Base-by-base conservation (phyloP, 2,888 invertebrate species). In the Tanytarsus gracilentus region DNA sequence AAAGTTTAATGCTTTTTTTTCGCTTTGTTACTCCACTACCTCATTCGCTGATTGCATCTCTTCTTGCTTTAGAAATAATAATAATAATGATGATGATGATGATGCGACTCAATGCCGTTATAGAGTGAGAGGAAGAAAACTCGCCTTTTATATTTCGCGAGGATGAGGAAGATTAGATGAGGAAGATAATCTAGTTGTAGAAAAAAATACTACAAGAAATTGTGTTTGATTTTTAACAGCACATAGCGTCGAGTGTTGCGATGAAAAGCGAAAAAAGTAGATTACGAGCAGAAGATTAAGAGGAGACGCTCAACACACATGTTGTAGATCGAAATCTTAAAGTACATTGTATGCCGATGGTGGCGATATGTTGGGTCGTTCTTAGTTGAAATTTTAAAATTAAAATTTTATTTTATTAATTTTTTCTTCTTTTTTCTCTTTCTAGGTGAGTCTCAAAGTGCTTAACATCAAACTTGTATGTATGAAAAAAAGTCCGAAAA, bases 271-370 rank as follows among this genome's bases (percentile, higher is more conserved):
- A 44, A 40, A 16, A 21, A 44, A 18, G 8, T 11, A 56, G 56
- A 56, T 56, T 56, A 56, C 55, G 56, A 56, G 56, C 14, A 56
- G 27, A 26, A 56, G 56, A 56, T 56, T 56, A 40, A 36, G 29
- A 40, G 56, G 8, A n/a, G n/a, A n/a, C n/a, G n/a, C 44, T 40
- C 21, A 18, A 40, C 40, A 44, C 40, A 40, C 56, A 44, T 36
- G 36, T 53, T 53, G 25, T 23, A 53, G 53, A 53, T 53, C 23
- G 27, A 39, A 52, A 53, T 53, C 53, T 23, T 33, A 33, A 23
- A 23, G 44, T 44, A 18, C 44, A 44, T 23, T 44, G 44, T 36
- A 44, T 44, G 18, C 11, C 23, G 44, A 44, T 21, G 44, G 44
- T 23, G 7, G 36, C 36, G 23, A 23, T 11, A 23, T 44, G 36